Evolutionary conservation across 2,113 vertebrate species (phyloP).

Genomic region (Pelecanus crispus): DNA sequence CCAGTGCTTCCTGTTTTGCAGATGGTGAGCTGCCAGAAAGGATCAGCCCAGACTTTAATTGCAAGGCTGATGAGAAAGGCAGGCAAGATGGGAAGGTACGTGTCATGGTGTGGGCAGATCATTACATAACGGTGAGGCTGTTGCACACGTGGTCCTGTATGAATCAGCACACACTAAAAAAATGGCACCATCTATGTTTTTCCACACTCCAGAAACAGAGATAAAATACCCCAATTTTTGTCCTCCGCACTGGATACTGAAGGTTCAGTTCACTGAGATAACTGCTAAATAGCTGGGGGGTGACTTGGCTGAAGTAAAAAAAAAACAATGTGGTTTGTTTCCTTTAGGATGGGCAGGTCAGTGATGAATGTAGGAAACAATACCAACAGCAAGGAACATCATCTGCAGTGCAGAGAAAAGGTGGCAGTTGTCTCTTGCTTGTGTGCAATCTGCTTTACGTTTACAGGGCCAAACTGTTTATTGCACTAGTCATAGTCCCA

Average conservation of each 20-base stretch:
- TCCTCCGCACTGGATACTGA: not conserved
- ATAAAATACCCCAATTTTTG: not conserved
- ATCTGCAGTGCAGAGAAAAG: not conserved
- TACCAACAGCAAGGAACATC: not conserved
- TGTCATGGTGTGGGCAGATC: conserved; percentile 4
- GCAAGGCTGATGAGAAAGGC: conserved; percentile 36
- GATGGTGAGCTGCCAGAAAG: conserved; percentile 68
- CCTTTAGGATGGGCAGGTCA: not conserved
- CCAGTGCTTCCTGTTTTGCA: conserved; percentile 46
- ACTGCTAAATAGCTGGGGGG: fast-evolving
- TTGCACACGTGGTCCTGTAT: not conserved
- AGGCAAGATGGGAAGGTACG: conserved; percentile 9
- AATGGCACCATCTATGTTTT: not conserved
- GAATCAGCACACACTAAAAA: not conserved
- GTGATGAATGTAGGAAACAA: not conserved
- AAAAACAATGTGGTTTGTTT: not conserved
- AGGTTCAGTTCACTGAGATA: not conserved
- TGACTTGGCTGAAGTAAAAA: not conserved
- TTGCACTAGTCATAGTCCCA: not conserved
- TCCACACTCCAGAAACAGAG: not conserved
- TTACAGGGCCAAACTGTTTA: not conserved
- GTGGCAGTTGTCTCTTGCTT: not conserved
- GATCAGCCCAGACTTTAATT: conserved; percentile 61
- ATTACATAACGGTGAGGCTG: conserved; percentile 15
- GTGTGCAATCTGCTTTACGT: not conserved